phyloP scores from a whole-genome alignment of 2,888 invertebrate species.

The Drosophila pseudotakahashii region DNA sequence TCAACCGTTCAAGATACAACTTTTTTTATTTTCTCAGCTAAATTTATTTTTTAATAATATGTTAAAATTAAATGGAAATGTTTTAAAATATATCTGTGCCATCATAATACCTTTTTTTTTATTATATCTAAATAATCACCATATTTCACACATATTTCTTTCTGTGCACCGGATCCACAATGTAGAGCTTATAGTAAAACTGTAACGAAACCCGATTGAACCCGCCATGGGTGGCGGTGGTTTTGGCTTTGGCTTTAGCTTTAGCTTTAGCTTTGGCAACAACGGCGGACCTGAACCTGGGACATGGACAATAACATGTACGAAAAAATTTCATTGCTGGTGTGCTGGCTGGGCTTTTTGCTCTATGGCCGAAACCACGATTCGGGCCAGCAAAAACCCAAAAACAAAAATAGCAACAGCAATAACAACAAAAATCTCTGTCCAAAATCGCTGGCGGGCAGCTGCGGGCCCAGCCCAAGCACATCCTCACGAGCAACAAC shows the following conservation, averaged over 20 bases:
- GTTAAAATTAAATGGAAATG: no score
- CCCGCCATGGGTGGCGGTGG: slow-evolving; percentile 76
- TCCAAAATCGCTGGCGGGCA: slow-evolving; percentile 75
- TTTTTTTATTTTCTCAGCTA: no score
- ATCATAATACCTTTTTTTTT: no score
- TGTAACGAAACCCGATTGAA: slow-evolving; percentile 78
- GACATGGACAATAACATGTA: slow-evolving; percentile 76
- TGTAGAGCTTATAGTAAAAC: slow-evolving; percentile 70
- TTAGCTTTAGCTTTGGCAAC: slow-evolving; percentile 37
- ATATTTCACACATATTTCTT: neutral
- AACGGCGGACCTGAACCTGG: slow-evolving; percentile 52
- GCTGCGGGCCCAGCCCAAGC: slow-evolving; percentile 65
- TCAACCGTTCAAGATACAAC: no score
- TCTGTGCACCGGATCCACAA: slow-evolving; percentile 44
- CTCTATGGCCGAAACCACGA: slow-evolving; percentile 62
- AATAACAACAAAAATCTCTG: slow-evolving; percentile 67
- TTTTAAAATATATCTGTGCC: no score
- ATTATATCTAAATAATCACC: no score
- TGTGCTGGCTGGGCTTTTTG: slow-evolving; percentile 59
- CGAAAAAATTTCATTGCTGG: slow-evolving; percentile 79
- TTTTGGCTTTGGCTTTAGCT: slow-evolving; percentile 32
- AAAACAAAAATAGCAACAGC: neutral
- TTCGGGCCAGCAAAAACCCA: slow-evolving; percentile 40
- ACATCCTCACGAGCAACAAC: slow-evolving; percentile 70
- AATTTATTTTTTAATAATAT: no score